Evolutionary conservation across 2,888 invertebrate genomes (phyloP).

Genomic region (Thecocarcelia acutangulata): DNA sequence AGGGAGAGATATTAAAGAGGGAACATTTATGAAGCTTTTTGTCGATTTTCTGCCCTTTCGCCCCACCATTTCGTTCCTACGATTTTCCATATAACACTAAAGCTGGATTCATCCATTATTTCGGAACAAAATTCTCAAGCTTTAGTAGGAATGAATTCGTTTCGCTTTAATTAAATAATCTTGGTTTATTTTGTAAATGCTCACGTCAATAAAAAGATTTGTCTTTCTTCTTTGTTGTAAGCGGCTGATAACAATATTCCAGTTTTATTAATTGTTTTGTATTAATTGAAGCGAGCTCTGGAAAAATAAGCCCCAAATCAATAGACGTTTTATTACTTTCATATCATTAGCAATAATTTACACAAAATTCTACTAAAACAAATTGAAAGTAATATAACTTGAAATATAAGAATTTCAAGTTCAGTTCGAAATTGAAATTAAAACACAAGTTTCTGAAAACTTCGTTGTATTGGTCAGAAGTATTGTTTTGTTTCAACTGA

Average conservation of each 20-base stretch:
- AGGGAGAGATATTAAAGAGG: too few species aligned
- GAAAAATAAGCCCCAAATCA: slow-evolving; percentile 25
- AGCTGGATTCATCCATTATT: too few species aligned
- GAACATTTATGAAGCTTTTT: too few species aligned
- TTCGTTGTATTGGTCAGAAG: slow-evolving; percentile 14
- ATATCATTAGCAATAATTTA: slow-evolving; percentile 31
- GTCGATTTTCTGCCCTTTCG: too few species aligned
- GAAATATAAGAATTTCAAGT: slow-evolving; percentile 46
- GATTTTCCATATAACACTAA: too few species aligned
- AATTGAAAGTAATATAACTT: slow-evolving; percentile 64
- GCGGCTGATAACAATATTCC: slow-evolving; percentile 49
- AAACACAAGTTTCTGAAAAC: slow-evolving; percentile 17
- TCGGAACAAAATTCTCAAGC: too few species aligned
- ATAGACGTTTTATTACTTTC: slow-evolving; percentile 37
- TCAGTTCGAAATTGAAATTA: slow-evolving; percentile 10
- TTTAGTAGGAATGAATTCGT: too few species aligned
- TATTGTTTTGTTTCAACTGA: slow-evolving; percentile 2
- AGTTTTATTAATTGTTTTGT: slow-evolving; percentile 3
- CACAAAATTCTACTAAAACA: slow-evolving; percentile 15
- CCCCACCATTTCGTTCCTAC: too few species aligned
- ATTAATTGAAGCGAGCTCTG: slow-evolving; percentile 49
- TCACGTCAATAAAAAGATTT: too few species aligned
- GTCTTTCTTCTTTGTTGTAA: slow-evolving; percentile 13
- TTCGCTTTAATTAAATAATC: too few species aligned
- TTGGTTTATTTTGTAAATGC: too few species aligned